phyloP scores from a whole-genome alignment of 2,888 invertebrate species.

The Epinotia brunnichana region DNA sequence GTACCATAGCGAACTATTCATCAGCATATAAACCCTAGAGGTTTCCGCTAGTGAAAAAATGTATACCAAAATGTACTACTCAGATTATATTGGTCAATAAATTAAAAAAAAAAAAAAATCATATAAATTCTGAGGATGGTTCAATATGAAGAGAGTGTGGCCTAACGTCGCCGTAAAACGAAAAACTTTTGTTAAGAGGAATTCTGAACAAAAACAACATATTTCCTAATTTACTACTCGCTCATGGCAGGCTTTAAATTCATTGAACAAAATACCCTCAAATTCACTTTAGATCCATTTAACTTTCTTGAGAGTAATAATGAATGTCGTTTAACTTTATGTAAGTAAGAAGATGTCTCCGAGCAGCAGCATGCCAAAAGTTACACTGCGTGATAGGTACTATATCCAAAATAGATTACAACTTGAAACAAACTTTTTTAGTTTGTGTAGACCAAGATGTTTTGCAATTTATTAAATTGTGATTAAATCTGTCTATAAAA shows the following conservation, averaged over 20 bases:
- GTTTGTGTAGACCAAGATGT: background rate
- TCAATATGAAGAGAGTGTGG: background rate
- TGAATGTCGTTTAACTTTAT: slow-evolving; percentile 49
- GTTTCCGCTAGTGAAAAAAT: no score
- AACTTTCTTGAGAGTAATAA: slow-evolving; percentile 48
- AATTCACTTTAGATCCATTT: slow-evolving; percentile 51
- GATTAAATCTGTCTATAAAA: no score
- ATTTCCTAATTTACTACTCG: slow-evolving; percentile 35
- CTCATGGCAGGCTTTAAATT: slow-evolving; percentile 32
- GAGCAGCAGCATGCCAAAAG: slow-evolving; percentile 31
- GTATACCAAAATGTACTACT: no score
- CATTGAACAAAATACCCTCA: slow-evolving; percentile 44
- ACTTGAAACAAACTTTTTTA: slow-evolving; percentile 19
- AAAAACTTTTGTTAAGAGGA: background rate
- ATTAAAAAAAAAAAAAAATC: no score
- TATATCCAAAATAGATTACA: slow-evolving; percentile 21
- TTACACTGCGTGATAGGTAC: background rate
- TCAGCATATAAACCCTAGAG: no score
- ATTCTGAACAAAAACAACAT: slow-evolving; percentile 24
- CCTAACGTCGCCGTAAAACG: no score
- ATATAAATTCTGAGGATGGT: background rate
- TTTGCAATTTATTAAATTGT: background rate
- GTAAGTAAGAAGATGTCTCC: slow-evolving; percentile 46
- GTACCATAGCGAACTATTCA: no score
- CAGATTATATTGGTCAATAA: no score